These are phyloP conservation scores for Tachina lurida DNA, from an alignment of 2,888 invertebrate species.

Conservation along the genomic window DNA sequence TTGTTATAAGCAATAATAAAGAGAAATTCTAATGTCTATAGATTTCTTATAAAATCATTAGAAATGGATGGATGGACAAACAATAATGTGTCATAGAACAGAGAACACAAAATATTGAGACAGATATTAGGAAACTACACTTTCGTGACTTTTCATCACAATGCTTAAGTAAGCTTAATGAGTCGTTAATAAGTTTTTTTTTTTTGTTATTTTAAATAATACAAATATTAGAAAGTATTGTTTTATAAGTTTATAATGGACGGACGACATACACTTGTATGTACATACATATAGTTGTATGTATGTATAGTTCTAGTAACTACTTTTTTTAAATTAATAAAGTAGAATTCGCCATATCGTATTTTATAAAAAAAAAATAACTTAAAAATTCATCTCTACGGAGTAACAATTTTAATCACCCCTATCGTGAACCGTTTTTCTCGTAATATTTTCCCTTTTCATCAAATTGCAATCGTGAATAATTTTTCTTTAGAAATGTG, in stretches of 20 bases:
- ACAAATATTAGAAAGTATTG: neutral
- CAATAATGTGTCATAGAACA: constrained; percentile 23
- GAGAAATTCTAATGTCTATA: constrained; percentile 24
- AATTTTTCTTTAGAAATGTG: too few relatives aligned
- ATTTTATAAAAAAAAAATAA: too few relatives aligned
- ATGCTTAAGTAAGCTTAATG: neutral
- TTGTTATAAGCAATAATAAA: neutral
- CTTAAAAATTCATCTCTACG: too few relatives aligned
- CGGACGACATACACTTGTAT: neutral
- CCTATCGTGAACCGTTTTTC: too few relatives aligned
- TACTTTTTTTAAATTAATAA: too few relatives aligned
- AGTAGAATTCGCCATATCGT: too few relatives aligned
- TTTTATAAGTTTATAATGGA: neutral
- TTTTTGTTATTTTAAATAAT: neutral
- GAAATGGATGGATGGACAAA: constrained; percentile 3
- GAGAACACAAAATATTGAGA: neutral
- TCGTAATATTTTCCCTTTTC: too few relatives aligned
- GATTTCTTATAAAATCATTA: constrained; percentile 22
- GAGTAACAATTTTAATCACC: too few relatives aligned
- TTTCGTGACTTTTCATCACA: neutral
- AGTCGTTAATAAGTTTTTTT: neutral
- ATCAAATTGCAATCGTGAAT: too few relatives aligned
- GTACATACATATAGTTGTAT: neutral
- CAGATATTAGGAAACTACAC: neutral
- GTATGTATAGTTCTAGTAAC: neutral